A percentile compares a stretch with the other conserved stretches of the same genome.
These are phyloP conservation scores for Drosophila anomelani DNA, from an alignment of 2,888 invertebrate species.

Conservation along the genomic window DNA sequence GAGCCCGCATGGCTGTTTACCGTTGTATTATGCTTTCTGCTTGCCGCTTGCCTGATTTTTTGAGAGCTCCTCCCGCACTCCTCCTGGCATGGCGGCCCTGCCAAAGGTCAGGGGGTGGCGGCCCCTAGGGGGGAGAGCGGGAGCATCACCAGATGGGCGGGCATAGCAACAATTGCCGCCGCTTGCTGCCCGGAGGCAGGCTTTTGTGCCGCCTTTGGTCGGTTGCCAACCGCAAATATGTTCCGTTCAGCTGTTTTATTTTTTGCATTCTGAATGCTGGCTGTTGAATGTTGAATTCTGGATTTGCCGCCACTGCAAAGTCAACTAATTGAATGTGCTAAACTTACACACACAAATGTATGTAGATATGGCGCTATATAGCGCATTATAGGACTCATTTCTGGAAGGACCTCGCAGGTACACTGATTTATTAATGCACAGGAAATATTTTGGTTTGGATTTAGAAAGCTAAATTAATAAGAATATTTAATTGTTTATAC, in stretches of 20 bases:
- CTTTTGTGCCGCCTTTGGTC: slow-evolving; percentile 42
- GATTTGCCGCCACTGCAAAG: slow-evolving; percentile 56
- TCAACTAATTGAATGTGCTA: slow-evolving; percentile 78
- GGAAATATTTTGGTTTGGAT: not conserved
- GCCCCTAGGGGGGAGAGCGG: not conserved
- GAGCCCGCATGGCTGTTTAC: slow-evolving; percentile 49
- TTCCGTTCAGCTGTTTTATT: slow-evolving; percentile 45
- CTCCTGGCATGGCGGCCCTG: slow-evolving; percentile 34
- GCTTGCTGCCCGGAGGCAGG: slow-evolving; percentile 32
- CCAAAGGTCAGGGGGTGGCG: slow-evolving; percentile 26
- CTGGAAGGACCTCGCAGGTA: slow-evolving; percentile 27
- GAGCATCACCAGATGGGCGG: not conserved
- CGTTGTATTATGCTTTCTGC: slow-evolving; percentile 55
- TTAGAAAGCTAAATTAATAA: not conserved
- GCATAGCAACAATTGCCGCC: slow-evolving; percentile 37
- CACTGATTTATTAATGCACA: slow-evolving; percentile 31
- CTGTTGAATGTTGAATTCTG: slow-evolving; percentile 7
- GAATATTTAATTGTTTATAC: slow-evolving; percentile 2
- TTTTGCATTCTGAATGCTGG: slow-evolving; percentile 21
- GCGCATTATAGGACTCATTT: slow-evolving; percentile 76
- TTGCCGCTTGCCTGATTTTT: slow-evolving; percentile 74
- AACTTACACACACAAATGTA: slow-evolving; percentile 42
- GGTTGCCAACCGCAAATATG: slow-evolving; percentile 71
- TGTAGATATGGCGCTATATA: slow-evolving; percentile 64
- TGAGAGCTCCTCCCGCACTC: slow-evolving; percentile 59